Evolutionary conservation across 2,888 invertebrate genomes (phyloP).

Genomic region (Drosophila silvestris): DNA sequence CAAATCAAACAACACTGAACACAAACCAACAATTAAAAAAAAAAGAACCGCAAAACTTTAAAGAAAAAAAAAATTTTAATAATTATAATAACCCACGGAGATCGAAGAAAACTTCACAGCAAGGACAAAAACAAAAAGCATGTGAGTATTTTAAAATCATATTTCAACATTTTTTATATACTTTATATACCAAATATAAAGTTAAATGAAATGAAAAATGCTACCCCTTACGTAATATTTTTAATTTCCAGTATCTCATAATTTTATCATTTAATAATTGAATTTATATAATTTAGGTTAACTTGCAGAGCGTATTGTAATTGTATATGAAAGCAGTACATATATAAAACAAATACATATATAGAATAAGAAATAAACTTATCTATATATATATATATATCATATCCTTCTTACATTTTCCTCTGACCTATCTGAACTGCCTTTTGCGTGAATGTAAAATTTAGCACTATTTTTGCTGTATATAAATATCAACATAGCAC

Average conservation of each 20-base stretch:
- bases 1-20: conserved; percentile 8
- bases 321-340: not conserved
- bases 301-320: conserved; percentile 21
- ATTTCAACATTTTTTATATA: not conserved
- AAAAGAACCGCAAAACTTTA: not conserved
- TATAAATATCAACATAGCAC: not conserved
- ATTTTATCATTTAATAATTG: not conserved
- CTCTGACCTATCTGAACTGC: not conserved
- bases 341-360: not conserved
- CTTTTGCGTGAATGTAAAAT: not conserved
- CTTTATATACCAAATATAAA: not conserved
- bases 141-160: conserved; percentile 31
- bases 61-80: not conserved
- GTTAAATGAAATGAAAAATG: not conserved
- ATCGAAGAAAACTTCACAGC: not conserved
- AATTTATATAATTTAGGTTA: not conserved
- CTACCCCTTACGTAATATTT: not conserved
- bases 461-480: not conserved
- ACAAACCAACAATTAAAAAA: not conserved
- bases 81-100: not conserved
- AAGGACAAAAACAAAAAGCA: conserved; percentile 13
- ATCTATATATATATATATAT: not conserved
- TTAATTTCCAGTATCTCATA: not conserved
- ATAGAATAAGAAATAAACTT: not conserved
- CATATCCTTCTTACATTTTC: not conserved